Percentiles rank a stretch among this genome's conserved stretches.
Evolutionary conservation across 2,113 vertebrate genomes (phyloP).

Genomic region (Taurulus bubalis): DNA sequence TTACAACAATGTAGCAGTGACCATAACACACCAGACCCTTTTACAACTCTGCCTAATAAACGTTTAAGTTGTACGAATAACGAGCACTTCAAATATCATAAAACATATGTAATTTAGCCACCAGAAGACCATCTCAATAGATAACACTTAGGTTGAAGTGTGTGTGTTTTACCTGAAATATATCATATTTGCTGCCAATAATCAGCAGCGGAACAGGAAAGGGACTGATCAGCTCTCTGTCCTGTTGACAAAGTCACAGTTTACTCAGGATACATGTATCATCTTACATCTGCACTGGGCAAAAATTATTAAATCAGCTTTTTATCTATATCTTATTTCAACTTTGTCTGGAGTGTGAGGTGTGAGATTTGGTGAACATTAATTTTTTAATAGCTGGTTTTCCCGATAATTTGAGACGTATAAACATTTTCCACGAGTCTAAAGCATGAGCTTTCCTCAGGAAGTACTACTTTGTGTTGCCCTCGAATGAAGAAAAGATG

Average conservation of each 20-base stretch:
- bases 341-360: background rate
- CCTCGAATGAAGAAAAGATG: background rate
- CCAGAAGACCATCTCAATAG: background rate
- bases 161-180: conserved; percentile 90
- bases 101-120: background rate
- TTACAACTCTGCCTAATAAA: background rate
- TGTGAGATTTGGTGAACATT: background rate
- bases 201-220: conserved; percentile 94
- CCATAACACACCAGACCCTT: background rate
- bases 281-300: background rate
- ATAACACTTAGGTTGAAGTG: background rate
- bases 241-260: conserved; percentile 80
- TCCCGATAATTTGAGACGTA: background rate
- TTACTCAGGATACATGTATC: background rate
- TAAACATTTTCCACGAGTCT: background rate
- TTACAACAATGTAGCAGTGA: background rate
- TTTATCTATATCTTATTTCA: background rate
- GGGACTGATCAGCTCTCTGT: conserved; percentile 92
- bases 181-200: conserved; percentile 95
- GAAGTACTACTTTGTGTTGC: background rate
- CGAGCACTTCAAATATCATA: background rate
- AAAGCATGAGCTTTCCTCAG: background rate
- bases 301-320: background rate
- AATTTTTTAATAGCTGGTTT: background rate
- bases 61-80: background rate